Evolutionary conservation across 1,140 invertebrate genomes (phyloP).

Genomic region (Drosophila neocordata): DNA sequence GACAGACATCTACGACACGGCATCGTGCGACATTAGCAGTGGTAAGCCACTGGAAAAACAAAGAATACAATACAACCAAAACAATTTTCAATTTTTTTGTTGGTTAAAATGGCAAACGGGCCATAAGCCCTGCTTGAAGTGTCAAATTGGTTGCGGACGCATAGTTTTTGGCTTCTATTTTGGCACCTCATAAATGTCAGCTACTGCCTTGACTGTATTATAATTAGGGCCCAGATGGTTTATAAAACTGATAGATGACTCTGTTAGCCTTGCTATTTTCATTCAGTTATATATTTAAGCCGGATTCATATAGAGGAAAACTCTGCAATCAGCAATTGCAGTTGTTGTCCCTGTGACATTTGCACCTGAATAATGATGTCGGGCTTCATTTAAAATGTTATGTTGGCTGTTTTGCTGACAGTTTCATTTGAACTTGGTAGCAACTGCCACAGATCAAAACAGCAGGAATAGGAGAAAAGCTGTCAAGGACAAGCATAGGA

Average conservation of each 20-base stretch:
- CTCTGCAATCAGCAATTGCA: constrained; percentile 12
- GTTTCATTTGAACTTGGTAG: constrained; percentile 53
- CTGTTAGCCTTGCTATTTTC: constrained; percentile 5
- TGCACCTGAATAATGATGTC: constrained; percentile 63
- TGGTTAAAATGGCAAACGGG: constrained; percentile 8
- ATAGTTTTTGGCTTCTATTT: constrained; percentile 30
- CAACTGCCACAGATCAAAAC: constrained; percentile 26
- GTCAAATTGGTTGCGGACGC: constrained; percentile 30
- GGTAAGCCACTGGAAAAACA: constrained; percentile 38
- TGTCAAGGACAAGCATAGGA: constrained; percentile 1
- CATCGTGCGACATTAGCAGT: constrained; percentile 51
- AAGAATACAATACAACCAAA: constrained; percentile 21
- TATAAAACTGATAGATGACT: constrained; percentile 48
- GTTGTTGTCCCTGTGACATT: constrained; percentile 37
- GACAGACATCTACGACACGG: constrained; percentile 3
- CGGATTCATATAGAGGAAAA: too few species aligned
- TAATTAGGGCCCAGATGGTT: constrained; percentile 24
- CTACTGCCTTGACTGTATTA: constrained; percentile 34
- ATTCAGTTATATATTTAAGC: background rate
- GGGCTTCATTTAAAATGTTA: constrained; percentile 45
- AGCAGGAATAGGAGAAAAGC: background rate
- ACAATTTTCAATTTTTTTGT: constrained; percentile 13
- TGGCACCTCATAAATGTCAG: constrained; percentile 52
- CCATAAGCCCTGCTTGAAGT: background rate
- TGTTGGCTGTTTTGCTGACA: constrained; percentile 48